Evolutionary conservation across 2,797 vertebrate genomes (phyloP), one percentile per base, ranked within the genome.

Genomic region (Oryzias sinensis): DNA sequence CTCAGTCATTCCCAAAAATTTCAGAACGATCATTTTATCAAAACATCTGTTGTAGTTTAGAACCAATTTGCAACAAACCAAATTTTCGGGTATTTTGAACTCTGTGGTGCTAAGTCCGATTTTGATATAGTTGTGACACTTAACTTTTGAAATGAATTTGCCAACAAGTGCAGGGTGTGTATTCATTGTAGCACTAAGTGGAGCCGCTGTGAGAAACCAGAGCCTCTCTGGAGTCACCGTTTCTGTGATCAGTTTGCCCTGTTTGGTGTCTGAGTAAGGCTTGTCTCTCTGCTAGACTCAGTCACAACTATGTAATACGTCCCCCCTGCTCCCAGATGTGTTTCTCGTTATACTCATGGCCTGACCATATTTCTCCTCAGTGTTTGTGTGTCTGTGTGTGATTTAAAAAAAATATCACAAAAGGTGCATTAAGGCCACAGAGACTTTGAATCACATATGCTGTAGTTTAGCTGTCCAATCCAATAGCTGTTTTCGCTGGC

Each of bases 341-440:
- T 82, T 83, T 76, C 74, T 82, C 77, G 83, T 84, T 83, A 83
- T 63, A 52, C 58, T 81, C 82, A 83, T 79, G 70, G 83, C 81
- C 72, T 74, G 72, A 72, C 79, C 82, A 83, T 84, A 82, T 85
- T 79, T 77, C 54, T 57, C 44, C 3, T 1, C 48, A 43, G 61
- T 65, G 18, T 74, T 59, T 75, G 68, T 80, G 64, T 76, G 69
- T 6, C 49, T 60, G 40, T 62, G 61, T 69, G 62, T 8, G 33
- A 9, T 22, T 22, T 2, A 4, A 11, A 9, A 11, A 11, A 33
- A 33, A 11, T 33, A 33, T 70, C 61, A 69, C 63, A 72, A 62
- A 76, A 62, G 75, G 62, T 76, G 55, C 59, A 68, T 59, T 57
- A 50, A 72, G 72, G 70, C 42, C 47, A 65, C 5, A 65, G 6